These are phyloP conservation scores for Glossosoma conforme DNA, from an alignment of 1,140 invertebrate species.

Conservation along the genomic window DNA sequence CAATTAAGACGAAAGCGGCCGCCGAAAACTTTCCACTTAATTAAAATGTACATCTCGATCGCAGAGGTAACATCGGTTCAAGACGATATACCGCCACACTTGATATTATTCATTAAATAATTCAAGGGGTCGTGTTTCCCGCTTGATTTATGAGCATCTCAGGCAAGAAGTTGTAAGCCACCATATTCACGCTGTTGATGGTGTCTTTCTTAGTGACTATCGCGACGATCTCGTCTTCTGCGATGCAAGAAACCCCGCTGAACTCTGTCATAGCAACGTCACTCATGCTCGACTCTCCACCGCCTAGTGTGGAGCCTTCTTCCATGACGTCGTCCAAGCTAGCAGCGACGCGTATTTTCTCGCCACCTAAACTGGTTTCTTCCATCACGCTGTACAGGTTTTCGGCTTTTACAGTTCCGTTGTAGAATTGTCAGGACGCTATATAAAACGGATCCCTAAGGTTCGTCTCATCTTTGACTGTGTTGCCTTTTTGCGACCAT, in stretches of 20 bases:
- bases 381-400: constrained; percentile 53
- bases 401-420: constrained; percentile 43
- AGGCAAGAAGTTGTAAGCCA: constrained; percentile 47
- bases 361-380: constrained; percentile 37
- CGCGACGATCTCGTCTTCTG: constrained; percentile 47
- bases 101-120: too few relatives aligned
- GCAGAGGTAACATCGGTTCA: too few relatives aligned
- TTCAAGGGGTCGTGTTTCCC: constrained; percentile 6
- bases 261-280: constrained; percentile 25
- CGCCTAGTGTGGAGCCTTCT: constrained; percentile 24
- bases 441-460: constrained; percentile 49
- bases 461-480: constrained; percentile 48
- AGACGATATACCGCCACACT: too few relatives aligned
- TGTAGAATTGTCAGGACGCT: constrained; percentile 52
- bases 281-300: constrained; percentile 22
- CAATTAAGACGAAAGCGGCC: too few relatives aligned
- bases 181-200: constrained; percentile 43
- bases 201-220: constrained; percentile 50
- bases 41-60: too few relatives aligned
- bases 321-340: constrained; percentile 27
- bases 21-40: too few relatives aligned
- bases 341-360: constrained; percentile 11
- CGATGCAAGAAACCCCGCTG: constrained; percentile 34
- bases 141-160: constrained; percentile 31
- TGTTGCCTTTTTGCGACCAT: constrained; percentile 49